These are phyloP conservation scores for Campoletis raptor DNA, from an alignment of 2,888 invertebrate species.

Conservation along the genomic window DNA sequence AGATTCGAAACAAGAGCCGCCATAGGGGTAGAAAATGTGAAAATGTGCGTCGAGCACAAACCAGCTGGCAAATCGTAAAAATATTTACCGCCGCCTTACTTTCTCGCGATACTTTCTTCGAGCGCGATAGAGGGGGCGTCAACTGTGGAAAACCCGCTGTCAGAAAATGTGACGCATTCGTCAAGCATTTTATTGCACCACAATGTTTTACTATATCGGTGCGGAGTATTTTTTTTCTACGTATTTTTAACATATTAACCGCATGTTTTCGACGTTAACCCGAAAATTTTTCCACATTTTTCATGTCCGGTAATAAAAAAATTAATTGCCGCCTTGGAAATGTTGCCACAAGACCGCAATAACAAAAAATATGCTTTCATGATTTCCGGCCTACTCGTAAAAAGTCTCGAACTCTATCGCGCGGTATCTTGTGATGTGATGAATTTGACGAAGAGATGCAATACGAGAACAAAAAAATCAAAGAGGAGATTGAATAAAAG, in stretches of 20 bases:
- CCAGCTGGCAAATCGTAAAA: conserved; percentile 81
- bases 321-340: not conserved
- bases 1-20: not conserved
- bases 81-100: too few species aligned
- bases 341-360: conserved; percentile 28
- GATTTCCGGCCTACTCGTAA: too few species aligned
- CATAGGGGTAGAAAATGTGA: conserved; percentile 38
- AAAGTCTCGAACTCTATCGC: too few species aligned
- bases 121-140: conserved; percentile 38
- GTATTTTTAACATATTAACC: not conserved
- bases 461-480: not conserved
- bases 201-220: conserved; percentile 52
- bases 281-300: conserved; percentile 1
- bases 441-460: not conserved
- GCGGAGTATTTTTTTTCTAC: conserved; percentile 53
- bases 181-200: conserved; percentile 73
- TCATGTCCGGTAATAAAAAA: conserved; percentile 1
- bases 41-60: conserved; percentile 68
- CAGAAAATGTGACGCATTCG: conserved; percentile 68
- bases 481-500: conserved; percentile 17
- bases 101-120: conserved; percentile 41
- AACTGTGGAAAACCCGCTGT: conserved; percentile 6
- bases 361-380: not conserved
- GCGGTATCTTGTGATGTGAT: not conserved
- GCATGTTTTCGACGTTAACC: not conserved